Percentiles rank a stretch among this genome's conserved stretches.
phyloP scores from a whole-genome alignment of 2,888 invertebrate species.

The Heterodera filipjevi region DNA sequence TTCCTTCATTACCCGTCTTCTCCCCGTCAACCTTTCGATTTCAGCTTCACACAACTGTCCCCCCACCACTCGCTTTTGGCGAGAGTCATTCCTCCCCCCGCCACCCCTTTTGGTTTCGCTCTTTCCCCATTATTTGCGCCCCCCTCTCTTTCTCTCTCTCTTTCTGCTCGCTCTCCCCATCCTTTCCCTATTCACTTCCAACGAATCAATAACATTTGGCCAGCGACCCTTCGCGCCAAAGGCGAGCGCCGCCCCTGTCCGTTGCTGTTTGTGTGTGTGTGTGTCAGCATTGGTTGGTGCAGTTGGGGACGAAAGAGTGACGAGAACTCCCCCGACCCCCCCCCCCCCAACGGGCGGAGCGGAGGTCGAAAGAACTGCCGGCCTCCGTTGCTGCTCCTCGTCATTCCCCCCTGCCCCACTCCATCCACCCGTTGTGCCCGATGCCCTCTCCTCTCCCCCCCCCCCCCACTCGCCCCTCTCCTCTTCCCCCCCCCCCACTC shows the following conservation, averaged over 20 bases:
- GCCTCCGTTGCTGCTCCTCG: not conserved
- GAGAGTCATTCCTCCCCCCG: not conserved
- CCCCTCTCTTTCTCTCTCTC: not conserved
- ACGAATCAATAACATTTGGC: conserved; percentile 10
- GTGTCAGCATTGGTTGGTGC: not conserved
- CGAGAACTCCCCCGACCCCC: not conserved
- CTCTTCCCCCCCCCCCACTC: not conserved
- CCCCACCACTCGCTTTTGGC: not conserved
- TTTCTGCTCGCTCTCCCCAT: not conserved
- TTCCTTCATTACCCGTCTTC: not conserved
- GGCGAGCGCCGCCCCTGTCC: not conserved
- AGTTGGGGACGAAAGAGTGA: not conserved
- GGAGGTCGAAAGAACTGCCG: not conserved
- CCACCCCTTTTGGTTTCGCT: not conserved
- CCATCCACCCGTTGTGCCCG: not conserved
- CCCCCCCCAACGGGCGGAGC: not conserved
- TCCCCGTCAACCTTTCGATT: not conserved
- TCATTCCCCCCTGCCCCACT: not conserved
- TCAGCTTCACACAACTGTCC: not conserved
- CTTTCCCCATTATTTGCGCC: not conserved
- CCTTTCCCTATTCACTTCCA: not conserved
- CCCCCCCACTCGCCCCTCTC: not conserved
- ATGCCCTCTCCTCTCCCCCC: not conserved
- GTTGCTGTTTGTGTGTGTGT: not conserved
- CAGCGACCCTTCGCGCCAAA: not conserved